These are phyloP conservation scores for Anastrepha obliqua DNA, from an alignment of 1,140 invertebrate genomes.

Conservation along the genomic window DNA sequence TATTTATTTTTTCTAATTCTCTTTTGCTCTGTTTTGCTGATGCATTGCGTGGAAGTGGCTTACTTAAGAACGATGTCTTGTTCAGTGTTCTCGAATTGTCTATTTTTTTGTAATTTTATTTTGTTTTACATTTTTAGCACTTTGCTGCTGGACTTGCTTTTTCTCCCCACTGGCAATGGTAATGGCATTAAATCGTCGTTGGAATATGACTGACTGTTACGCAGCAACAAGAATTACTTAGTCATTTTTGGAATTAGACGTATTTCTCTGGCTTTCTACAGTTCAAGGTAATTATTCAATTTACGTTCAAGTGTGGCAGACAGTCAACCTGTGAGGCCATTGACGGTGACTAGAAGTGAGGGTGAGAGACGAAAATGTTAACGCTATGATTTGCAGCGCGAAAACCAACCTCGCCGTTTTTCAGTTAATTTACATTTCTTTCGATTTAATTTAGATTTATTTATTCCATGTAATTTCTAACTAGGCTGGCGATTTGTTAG, in stretches of 20 bases:
- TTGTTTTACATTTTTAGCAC: neutral
- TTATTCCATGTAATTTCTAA: neutral
- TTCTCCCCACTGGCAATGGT: neutral
- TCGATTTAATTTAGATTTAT: neutral
- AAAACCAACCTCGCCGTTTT: neutral
- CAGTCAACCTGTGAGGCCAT: constrained; percentile 1
- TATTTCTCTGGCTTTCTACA: neutral
- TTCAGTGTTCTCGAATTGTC: neutral
- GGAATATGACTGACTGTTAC: constrained; percentile 1
- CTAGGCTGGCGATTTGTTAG: too few relatives aligned
- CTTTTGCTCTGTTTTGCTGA: neutral
- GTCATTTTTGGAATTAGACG: neutral
- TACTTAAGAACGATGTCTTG: neutral
- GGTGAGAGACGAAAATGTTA: neutral
- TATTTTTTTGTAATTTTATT: neutral
- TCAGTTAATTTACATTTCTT: neutral
- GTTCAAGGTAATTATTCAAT: constrained; percentile 42
- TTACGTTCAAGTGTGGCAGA: constrained; percentile 6
- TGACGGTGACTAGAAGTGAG: neutral
- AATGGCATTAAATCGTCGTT: constrained; percentile 30
- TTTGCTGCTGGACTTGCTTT: neutral
- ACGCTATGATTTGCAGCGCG: too few relatives aligned
- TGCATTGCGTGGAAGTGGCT: neutral
- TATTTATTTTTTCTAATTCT: neutral
- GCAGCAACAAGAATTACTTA: neutral